Evolutionary conservation across 2,113 vertebrate species (phyloP).

Genomic region (Rhadina sibilatrix): DNA sequence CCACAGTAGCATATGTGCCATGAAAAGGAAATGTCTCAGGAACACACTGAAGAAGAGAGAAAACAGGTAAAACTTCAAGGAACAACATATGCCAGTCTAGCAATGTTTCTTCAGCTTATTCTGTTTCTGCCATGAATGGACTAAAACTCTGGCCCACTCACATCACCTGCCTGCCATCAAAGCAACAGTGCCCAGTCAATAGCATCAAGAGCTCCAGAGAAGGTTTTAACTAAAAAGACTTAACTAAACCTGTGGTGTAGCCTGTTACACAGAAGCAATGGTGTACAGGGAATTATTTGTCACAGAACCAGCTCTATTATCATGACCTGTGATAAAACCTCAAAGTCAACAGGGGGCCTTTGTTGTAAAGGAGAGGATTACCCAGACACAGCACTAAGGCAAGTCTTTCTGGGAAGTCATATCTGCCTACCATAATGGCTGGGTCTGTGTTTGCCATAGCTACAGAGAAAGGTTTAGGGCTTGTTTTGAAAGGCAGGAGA

Average conservation of each 20-base stretch:
- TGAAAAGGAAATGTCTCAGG: not conserved
- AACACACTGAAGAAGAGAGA: not conserved
- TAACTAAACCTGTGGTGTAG: too few species aligned
- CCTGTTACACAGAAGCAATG: not conserved
- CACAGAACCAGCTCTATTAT: not conserved
- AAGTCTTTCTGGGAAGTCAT: not conserved
- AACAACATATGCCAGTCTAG: not conserved
- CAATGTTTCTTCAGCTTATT: not conserved
- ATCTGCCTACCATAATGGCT: not conserved
- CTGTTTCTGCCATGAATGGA: not conserved
- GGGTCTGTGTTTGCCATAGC: not conserved
- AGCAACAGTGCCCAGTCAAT: not conserved
- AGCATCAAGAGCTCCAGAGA: not conserved
- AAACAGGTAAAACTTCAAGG: not conserved
- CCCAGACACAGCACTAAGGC: accelerated
- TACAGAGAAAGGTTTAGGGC: not conserved
- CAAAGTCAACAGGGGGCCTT: not conserved
- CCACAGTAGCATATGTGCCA: not conserved
- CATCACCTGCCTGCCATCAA: not conserved
- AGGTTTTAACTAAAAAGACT: not conserved
- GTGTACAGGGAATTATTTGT: not conserved
- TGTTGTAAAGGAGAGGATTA: not conserved
- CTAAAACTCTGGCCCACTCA: not conserved
- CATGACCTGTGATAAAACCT: not conserved
- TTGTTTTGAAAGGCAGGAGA: not conserved